phyloP scores from a whole-genome alignment of 2,797 vertebrate genomes.

The Triplophysa bombifrons region DNA sequence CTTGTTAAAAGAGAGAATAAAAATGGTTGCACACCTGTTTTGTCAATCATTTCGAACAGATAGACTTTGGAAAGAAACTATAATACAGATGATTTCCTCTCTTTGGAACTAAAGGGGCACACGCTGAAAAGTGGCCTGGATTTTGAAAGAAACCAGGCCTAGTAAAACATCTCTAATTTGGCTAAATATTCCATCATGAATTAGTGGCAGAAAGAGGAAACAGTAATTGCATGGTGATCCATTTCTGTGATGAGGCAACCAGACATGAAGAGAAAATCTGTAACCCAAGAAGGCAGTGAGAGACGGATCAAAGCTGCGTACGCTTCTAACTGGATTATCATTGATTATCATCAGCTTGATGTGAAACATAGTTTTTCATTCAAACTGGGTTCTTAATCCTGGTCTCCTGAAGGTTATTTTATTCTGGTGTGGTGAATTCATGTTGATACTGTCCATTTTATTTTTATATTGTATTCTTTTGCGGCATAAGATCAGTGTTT shows the following conservation, averaged over 20 bases:
- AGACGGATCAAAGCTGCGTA: conserved; percentile 7
- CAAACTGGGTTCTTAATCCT: conserved; percentile 3
- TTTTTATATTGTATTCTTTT: background rate
- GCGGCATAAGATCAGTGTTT: background rate
- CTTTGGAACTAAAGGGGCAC: background rate
- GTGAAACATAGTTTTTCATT: conserved; percentile 3
- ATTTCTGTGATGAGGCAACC: conserved; percentile 19
- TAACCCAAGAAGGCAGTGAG: conserved; percentile 9
- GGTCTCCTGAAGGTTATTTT: background rate
- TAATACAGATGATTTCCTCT: conserved; percentile 18
- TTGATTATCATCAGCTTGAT: conserved; percentile 37
- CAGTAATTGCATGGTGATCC: conserved; percentile 10
- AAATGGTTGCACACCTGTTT: conserved; percentile 30
- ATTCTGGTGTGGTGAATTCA: background rate
- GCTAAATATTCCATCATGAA: conserved; percentile 25
- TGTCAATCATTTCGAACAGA: conserved; percentile 18
- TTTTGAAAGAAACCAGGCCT: conserved; percentile 29
- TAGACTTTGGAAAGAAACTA: conserved; percentile 6
- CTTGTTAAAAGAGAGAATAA: conserved; percentile 35
- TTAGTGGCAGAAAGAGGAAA: conserved; percentile 37
- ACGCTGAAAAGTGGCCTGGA: conserved; percentile 16
- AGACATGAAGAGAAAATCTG: conserved; percentile 21
- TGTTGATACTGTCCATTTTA: background rate
- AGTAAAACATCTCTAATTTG: conserved; percentile 16
- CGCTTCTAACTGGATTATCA: conserved; percentile 29